These are phyloP conservation scores for Eulemur macaco DNA, from an alignment of 2,113 vertebrate genomes.

Conservation along the genomic window DNA sequence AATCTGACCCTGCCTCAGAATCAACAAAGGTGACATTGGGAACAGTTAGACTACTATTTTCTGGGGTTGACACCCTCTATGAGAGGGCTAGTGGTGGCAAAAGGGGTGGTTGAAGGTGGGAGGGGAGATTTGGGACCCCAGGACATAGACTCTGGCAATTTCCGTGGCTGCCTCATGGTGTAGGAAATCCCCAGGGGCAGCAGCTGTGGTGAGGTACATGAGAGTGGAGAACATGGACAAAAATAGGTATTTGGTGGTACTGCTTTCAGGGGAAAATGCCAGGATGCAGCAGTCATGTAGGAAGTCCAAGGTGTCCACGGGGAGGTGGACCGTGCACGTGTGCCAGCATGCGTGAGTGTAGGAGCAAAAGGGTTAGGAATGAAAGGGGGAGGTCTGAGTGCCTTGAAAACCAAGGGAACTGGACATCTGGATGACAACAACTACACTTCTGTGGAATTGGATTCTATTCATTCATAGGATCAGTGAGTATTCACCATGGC, in stretches of 20 bases:
- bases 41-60: background rate
- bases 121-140: background rate
- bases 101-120: background rate
- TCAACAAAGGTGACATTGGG: background rate
- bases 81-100: background rate
- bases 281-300: background rate
- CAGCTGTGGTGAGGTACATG: background rate
- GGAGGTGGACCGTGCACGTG: background rate
- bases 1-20: background rate
- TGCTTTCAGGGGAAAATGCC: background rate
- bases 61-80: background rate
- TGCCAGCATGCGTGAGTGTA: background rate
- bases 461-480: background rate
- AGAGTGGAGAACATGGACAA: background rate
- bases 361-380: background rate
- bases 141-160: background rate
- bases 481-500: background rate
- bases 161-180: background rate
- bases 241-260: fast-evolving
- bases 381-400: background rate
- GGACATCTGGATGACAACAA: background rate
- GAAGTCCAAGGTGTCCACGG: background rate
- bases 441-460: background rate
- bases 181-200: background rate
- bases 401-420: background rate